phyloP scores from a whole-genome alignment of 2,113 vertebrate genomes.

The Corythornis vintsioides region DNA sequence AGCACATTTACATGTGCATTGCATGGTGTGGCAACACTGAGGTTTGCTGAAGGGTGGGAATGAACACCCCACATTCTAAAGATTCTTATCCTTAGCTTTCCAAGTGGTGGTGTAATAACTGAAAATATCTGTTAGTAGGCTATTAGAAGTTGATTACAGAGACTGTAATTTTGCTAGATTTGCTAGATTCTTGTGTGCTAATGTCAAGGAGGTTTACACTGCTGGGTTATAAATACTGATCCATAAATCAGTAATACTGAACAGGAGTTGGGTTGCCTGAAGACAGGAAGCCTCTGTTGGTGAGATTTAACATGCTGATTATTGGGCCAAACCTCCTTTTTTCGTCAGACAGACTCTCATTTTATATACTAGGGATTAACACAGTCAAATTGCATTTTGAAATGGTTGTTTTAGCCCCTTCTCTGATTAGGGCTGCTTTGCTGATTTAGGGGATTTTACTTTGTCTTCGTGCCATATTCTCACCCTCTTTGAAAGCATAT shows the following conservation, averaged over 20 bases:
- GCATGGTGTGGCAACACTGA: background rate
- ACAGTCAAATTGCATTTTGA: conserved; percentile 2
- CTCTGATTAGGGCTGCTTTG: background rate
- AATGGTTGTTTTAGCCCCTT: background rate
- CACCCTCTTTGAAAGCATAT: background rate
- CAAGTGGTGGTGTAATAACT: background rate
- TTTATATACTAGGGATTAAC: conserved; percentile 21
- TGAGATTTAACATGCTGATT: conserved; percentile 45
- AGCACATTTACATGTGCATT: background rate
- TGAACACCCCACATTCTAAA: background rate
- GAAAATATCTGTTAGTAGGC: background rate
- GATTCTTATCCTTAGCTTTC: background rate
- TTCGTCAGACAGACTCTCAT: conserved; percentile 5
- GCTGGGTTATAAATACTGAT: background rate
- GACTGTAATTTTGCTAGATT: background rate
- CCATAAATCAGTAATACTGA: background rate
- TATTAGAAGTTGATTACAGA: background rate
- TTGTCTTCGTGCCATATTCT: background rate
- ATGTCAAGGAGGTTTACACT: background rate
- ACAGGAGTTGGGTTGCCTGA: background rate
- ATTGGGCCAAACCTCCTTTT: conserved; percentile 1
- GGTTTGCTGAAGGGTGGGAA: background rate
- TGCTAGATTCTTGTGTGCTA: background rate
- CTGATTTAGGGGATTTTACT: conserved; percentile 4
- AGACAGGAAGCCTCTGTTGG: conserved; percentile 3